Conservation (phyloP, 2,113 vertebrate genomes). For the Herpailurus yagouaroundi region DNA sequence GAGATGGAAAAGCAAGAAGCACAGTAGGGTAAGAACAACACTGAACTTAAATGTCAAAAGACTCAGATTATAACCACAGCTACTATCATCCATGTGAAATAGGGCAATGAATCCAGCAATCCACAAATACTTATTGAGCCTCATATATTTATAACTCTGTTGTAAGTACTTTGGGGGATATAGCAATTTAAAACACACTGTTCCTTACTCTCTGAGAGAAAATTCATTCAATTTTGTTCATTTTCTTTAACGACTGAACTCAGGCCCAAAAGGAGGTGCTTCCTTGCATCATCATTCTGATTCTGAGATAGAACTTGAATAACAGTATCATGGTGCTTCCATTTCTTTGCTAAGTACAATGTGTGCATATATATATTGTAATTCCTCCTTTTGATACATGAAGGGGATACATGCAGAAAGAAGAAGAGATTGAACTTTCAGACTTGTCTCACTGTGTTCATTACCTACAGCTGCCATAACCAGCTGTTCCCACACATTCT, state of each 20-base stretch:
- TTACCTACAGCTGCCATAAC: constrained; percentile 58
- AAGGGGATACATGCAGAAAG: not conserved
- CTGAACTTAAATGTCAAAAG: constrained; percentile 20
- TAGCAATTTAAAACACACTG: not conserved
- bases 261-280: not conserved
- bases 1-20: not conserved
- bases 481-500: constrained; percentile 68
- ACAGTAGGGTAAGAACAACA: constrained; percentile 16
- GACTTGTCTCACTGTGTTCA: not conserved
- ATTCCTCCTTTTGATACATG: not conserved
- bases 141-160: not conserved
- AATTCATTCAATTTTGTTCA: constrained; percentile 26
- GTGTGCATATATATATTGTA: not conserved
- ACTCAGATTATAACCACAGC: not conserved
- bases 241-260: constrained; percentile 20
- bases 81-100: not conserved
- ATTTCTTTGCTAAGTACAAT: not conserved
- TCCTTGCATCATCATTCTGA: not conserved
- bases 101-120: not conserved
- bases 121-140: not conserved
- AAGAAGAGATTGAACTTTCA: not conserved
- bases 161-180: not conserved
- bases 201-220: not conserved
- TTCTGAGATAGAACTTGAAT: constrained; percentile 17
- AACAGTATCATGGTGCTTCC: not conserved